Percentiles rank a stretch among this genome's conserved stretches.
phyloP scores from a whole-genome alignment of 2,888 invertebrate species.

The Leptogaster cylindrica region DNA sequence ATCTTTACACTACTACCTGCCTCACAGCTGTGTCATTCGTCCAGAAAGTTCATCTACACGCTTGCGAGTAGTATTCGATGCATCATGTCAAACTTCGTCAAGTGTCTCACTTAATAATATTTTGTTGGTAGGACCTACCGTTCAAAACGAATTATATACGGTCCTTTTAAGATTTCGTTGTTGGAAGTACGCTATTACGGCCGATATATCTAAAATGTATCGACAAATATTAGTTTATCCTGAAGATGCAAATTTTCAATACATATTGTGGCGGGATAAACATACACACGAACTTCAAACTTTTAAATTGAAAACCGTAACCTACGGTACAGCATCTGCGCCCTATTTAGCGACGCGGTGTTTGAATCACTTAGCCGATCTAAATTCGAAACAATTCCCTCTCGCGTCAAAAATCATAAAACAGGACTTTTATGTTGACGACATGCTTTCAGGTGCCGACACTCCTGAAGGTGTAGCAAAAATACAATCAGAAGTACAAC shows the following conservation, averaged over 20 bases:
- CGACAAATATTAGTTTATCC: slow-evolving; percentile 46
- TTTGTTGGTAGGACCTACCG: slow-evolving; percentile 36
- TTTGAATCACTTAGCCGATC: slow-evolving; percentile 45
- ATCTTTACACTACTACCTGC: slow-evolving; percentile 19
- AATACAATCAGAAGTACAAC: slow-evolving; percentile 41
- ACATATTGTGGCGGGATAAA: slow-evolving; percentile 53
- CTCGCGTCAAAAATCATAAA: slow-evolving; percentile 45
- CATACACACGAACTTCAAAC: slow-evolving; percentile 41
- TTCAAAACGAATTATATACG: slow-evolving; percentile 31
- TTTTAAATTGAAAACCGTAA: no score
- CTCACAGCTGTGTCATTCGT: slow-evolving; percentile 33
- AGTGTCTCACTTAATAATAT: slow-evolving; percentile 31
- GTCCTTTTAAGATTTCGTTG: slow-evolving; percentile 32
- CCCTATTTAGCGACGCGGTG: slow-evolving; percentile 22
- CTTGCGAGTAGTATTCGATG: slow-evolving; percentile 43
- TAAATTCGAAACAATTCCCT: slow-evolving; percentile 48
- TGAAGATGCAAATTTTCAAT: slow-evolving; percentile 50
- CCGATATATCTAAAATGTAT: slow-evolving; percentile 33
- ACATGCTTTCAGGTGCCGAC: slow-evolving; percentile 45
- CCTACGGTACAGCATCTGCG: no score
- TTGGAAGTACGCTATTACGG: slow-evolving; percentile 17
- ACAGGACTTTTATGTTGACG: slow-evolving; percentile 50
- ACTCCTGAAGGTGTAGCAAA: slow-evolving; percentile 42
- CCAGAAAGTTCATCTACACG: slow-evolving; percentile 30
- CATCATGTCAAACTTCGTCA: not conserved